Evolutionary conservation across 2,888 invertebrate genomes (phyloP), one percentile per base, ranked within the genome.

Genomic region (Polyommatus iphigenia): DNA sequence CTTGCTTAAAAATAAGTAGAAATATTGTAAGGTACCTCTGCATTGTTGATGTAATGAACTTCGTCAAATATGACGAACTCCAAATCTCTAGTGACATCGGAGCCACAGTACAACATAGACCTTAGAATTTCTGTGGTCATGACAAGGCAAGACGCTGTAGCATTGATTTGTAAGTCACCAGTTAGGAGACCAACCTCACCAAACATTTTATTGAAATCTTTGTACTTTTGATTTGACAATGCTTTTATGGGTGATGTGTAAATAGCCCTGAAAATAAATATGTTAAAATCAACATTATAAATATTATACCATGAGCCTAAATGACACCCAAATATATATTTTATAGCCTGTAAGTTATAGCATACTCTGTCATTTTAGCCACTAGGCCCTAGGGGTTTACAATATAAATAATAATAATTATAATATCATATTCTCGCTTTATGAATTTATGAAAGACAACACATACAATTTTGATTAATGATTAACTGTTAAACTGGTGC

Each of bases 211-310:
- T 98, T 98, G 89, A 99, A 99, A 86, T 99, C 99, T 46, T 99
- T 96, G 91, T 98, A 99, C 89, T 99, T 99, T 89, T 99, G 99
- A 94, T 99, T 99, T 0, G 99, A 99, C 2, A 99, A 91, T 0
- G 99, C 99, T 93, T 99, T 99, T 82, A 99, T 99, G 0, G 99
- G 99, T 0, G 99, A 99, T 0, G 99, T 99, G 90, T 99, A 99
- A 81, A 99, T 97, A 2, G 98, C 96, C 84, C 98, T 96, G 85
- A n/a, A 83, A 84, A 24, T 24, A 24, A 18, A 41, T 20, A 32
- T 41, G 71, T 71, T 24, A 41, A 36, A 36, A 36, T 36, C 36
- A 7, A 36, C 24, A 24, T 24, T 36, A 7, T 36, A 36, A 41
- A 41, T 7, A 41, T 41, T 41, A 41, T 41, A 41, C 10, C 10